Conservation (phyloP, 2,797 vertebrate genomes). For the Nasua narica region DNA sequence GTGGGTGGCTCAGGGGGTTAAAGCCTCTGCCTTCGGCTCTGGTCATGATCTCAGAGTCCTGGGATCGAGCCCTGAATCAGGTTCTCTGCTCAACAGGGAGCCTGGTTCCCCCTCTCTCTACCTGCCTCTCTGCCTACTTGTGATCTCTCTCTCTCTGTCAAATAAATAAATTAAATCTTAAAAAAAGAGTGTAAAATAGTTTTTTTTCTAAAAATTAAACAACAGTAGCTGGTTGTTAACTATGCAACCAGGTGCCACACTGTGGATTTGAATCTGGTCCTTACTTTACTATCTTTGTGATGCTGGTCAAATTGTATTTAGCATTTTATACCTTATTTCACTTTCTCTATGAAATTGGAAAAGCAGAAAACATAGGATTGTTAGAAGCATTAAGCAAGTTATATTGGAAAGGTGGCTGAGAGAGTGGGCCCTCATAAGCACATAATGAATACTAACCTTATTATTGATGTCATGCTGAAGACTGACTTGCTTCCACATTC, state of each 20-base stretch:
- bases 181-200: neutral
- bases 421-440: fast-evolving
- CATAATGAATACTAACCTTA: fast-evolving
- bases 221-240: neutral
- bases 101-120: too few species aligned
- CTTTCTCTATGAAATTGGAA: neutral
- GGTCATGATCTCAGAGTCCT: too few species aligned
- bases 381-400: neutral
- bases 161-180: too few species aligned
- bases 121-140: too few species aligned
- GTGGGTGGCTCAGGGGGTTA: too few species aligned
- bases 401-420: fast-evolving
- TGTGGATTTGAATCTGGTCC: neutral
- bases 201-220: neutral
- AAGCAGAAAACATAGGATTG: fast-evolving
- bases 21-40: too few species aligned
- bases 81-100: too few species aligned
- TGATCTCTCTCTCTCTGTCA: too few species aligned
- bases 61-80: too few species aligned
- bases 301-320: neutral
- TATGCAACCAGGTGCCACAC: neutral
- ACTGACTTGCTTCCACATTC: fast-evolving
- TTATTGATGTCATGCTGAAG: fast-evolving
- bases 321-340: neutral
- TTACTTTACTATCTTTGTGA: neutral